Base-by-base conservation (phyloP, 2,888 invertebrate species). In the Lochmaea crataegi region DNA sequence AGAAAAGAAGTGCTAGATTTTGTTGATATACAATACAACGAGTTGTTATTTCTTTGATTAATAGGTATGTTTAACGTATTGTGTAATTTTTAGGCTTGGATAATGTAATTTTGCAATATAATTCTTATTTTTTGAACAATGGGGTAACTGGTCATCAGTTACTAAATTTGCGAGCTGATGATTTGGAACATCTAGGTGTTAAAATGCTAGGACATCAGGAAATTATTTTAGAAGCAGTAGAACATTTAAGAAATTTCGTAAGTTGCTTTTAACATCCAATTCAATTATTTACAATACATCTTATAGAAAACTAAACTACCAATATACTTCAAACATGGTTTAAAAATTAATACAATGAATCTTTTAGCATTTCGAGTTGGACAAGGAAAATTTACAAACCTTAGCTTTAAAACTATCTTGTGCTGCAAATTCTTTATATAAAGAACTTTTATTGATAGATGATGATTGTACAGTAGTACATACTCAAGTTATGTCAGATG, bases 171-270 rank as follows among this genome's bases (percentile, higher is more conserved):
- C 92, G 96, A 73, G 93, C 96, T 65, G 95, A 96, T 85, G 96
- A 97, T 87, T 90, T 98, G 77, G 94, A 96, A 84, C 92, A 94
- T 84, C 89, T 98, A 69, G 95, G 96, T 26, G 93, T 98, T 83
- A 89, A 89, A 75, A 93, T 94, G 84, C 91, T 98, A 76, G 98
- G 98, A 11, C 97, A 98, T 85, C 97, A 98, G 86, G 97, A 97
- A 86, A 91, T 97, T 68, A 92, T 98, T 76, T 89, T 98, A 61
- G 97, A 97, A 86, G 97, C 96, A 65, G 94, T 98, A 14, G 96
- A 96, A 82, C 94, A 96, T 80, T 89, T 98, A 63, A 89, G 94
- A 80, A 94, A 96, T 87, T 94, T 97, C 88, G 96, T 96, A 88
- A 90, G 93, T 88, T 7, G 48, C 7, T n/a, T 45, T 45, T 45